Percentiles rank a stretch among this genome's conserved stretches.
Conservation (phyloP, 2,888 invertebrate genomes). For the Lysandra bellargus region DNA sequence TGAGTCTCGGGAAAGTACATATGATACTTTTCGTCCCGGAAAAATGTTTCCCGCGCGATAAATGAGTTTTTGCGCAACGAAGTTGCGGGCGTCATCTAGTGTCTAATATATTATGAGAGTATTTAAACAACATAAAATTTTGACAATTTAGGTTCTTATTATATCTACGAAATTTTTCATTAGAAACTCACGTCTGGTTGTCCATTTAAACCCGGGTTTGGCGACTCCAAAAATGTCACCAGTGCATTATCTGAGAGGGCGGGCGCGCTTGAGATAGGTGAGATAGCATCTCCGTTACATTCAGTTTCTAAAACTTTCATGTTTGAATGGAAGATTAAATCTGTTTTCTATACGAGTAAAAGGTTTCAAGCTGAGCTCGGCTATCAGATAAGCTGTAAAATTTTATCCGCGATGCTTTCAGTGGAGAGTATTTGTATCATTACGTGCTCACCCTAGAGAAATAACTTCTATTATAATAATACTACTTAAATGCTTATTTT, state of each 20-base stretch:
- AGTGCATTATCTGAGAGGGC: not conserved
- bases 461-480: slow-evolving; percentile 19
- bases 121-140: too few relatives aligned
- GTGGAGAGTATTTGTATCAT: slow-evolving; percentile 25
- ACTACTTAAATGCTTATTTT: slow-evolving; percentile 16
- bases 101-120: not conserved
- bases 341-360: slow-evolving; percentile 28
- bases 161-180: not conserved
- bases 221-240: not conserved
- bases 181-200: not conserved
- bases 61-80: too few relatives aligned
- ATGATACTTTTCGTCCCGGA: too few relatives aligned
- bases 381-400: slow-evolving; percentile 30
- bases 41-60: too few relatives aligned
- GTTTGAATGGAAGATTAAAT: slow-evolving; percentile 27
- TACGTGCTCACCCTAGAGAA: not conserved
- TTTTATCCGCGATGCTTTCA: slow-evolving; percentile 25
- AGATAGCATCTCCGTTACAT: slow-evolving; percentile 1
- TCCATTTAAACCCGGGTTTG: not conserved
- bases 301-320: slow-evolving; percentile 20
- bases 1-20: too few relatives aligned
- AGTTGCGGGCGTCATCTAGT: not conserved
- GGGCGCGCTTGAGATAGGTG: slow-evolving; percentile 11
- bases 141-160: not conserved
- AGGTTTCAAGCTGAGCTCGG: slow-evolving; percentile 20